Evolutionary conservation across 23 tunicate species (phyloP).

Genomic region (Trididemnum nubilum): DNA sequence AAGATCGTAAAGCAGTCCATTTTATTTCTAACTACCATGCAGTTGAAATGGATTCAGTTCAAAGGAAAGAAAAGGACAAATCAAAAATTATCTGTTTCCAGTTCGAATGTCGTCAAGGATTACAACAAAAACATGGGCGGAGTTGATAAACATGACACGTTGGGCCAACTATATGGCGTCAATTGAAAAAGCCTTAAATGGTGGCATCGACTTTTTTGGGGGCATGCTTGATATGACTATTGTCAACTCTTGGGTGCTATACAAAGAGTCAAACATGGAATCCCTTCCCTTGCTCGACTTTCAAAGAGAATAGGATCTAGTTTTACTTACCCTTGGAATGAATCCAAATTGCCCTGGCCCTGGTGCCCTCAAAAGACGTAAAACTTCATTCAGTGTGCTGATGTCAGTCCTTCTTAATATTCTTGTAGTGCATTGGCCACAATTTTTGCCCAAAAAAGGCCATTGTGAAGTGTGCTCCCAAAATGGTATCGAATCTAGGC

Average conservation of each 20-base stretch:
- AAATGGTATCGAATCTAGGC: constrained; percentile 15
- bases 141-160: constrained; percentile 20
- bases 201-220: constrained; percentile 26
- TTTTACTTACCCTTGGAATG: constrained; percentile 15
- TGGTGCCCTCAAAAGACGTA: constrained; percentile 11
- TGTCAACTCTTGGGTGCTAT: constrained; percentile 10
- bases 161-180: constrained; percentile 6
- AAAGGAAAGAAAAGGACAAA: constrained; percentile 3
- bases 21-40: constrained; percentile 30
- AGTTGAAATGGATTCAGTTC: not conserved
- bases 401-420: not conserved
- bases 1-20: constrained; percentile 23
- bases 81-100: not conserved
- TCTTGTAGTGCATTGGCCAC: constrained; percentile 21
- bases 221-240: constrained; percentile 21
- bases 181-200: constrained; percentile 10
- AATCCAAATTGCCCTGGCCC: not conserved
- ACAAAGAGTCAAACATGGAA: not conserved
- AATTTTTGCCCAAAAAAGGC: not conserved
- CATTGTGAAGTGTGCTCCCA: constrained; percentile 23
- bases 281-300: constrained; percentile 3
- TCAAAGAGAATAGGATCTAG: not conserved
- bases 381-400: not conserved
- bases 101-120: constrained; percentile 8
- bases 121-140: constrained; percentile 19